Evolutionary conservation across 2,113 vertebrate species (phyloP), one percentile per base, ranked within the genome.

Genomic region (Ageneiosus marmoratus): DNA sequence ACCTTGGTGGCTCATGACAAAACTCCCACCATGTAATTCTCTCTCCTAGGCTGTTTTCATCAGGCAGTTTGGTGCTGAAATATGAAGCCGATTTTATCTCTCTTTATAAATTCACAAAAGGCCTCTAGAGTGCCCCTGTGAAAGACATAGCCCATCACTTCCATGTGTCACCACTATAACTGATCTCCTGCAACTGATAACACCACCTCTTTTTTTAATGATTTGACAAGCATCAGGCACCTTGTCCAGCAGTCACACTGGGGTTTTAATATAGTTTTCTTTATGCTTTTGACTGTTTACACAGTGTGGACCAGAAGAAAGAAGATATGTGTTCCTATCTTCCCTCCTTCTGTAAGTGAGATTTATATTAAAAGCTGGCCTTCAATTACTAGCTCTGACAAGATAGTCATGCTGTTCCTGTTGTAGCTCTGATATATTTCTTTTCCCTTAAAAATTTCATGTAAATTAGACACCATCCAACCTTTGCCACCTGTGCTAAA

Each of bases 151-250:
- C 92, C 92, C 92, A 90, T 92, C 92, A 85, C 89, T 88, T 83
- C 89, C 89, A 88, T 91, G 93, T 91, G 89, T 88, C 90, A 88
- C 85, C 85, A 87, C 90, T 94, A 93, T 94, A 92, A 53, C 89
- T 94, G 93, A 96, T 96, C 92, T 90, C 88, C 76, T 89, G 89
- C 93, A 92, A 96, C 89, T 94, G 95, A 96, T 96, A 95, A 95
- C 83, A 88, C 87, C 91, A 91, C 92, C 92, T 92, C 90, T 93
- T 75, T 91, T 96, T 95, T 94, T 85, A 93, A 94, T 91, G 91
- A 90, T 94, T 94, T 95, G 95, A 94, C 94, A 96, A 93, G 92
- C 93, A 88, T 93, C 95, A 96, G 92, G 93, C 89, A 91, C 89
- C 76, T 86, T 90, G 92, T 92, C 90, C 91, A 90, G 88, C 90